Conservation (phyloP, 2,113 vertebrate genomes). For the Ursus arctos region DNA sequence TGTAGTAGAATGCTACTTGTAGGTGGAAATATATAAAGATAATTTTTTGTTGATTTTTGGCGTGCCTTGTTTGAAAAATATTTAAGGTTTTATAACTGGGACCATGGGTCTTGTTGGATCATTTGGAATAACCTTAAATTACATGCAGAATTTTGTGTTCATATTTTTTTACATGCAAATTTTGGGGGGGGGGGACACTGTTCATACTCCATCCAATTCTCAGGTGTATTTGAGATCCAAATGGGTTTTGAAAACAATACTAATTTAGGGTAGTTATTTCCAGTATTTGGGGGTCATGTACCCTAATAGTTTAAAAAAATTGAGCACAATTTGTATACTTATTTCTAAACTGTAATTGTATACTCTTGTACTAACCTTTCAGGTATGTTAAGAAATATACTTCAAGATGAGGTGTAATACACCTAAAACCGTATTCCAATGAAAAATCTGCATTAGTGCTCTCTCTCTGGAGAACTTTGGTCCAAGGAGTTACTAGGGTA, state of each 20-base stretch:
- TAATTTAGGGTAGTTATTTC: neutral
- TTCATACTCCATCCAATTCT: neutral
- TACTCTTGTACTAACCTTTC: neutral
- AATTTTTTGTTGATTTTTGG: neutral
- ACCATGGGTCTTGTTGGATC: neutral
- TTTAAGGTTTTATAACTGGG: neutral
- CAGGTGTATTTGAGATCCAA: neutral
- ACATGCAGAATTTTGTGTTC: neutral
- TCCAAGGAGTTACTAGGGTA: neutral
- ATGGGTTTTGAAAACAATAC: neutral
- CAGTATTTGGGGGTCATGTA: neutral
- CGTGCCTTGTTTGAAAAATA: neutral
- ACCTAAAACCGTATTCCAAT: neutral
- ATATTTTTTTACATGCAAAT: neutral
- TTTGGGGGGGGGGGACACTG: neutral
- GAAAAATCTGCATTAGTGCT: neutral
- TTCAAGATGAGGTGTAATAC: neutral
- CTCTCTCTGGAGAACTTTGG: neutral
- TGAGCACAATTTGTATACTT: neutral
- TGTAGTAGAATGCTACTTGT: neutral
- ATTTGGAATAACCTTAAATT: neutral
- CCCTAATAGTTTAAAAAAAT: neutral
- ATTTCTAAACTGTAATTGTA: neutral
- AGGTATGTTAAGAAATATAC: neutral
- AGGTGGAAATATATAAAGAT: neutral